These are phyloP conservation scores for Centropyge bicolor DNA, from an alignment of 2,797 vertebrate species.

Conservation along the genomic window DNA sequence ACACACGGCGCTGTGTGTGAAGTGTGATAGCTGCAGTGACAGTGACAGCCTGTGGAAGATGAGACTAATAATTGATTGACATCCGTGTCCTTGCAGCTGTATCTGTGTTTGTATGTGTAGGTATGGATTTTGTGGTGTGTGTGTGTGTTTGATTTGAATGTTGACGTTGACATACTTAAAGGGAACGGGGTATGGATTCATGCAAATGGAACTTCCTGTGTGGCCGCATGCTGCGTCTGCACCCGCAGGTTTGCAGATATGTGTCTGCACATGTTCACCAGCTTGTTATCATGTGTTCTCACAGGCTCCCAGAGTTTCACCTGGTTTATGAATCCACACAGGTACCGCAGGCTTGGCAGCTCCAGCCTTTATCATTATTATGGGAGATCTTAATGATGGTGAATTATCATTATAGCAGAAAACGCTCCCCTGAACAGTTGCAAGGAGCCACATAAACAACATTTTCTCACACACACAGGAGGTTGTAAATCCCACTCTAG, in stretches of 20 bases:
- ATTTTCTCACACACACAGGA: constrained; percentile 37
- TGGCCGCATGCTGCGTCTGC: constrained; percentile 15
- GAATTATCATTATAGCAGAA: constrained; percentile 72
- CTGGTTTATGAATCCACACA: constrained; percentile 40
- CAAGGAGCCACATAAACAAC: constrained; percentile 52
- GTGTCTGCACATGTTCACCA: constrained; percentile 7
- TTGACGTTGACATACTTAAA: constrained; percentile 25
- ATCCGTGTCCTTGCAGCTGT: constrained; percentile 58
- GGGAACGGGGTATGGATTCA: not conserved
- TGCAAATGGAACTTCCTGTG: constrained; percentile 10
- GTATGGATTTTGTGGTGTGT: constrained; percentile 37
- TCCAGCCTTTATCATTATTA: constrained; percentile 61
- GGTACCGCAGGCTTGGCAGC: constrained; percentile 50
- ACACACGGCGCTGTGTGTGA: constrained; percentile 24
- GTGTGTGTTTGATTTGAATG: constrained; percentile 23
- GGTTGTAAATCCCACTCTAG: constrained; percentile 56
- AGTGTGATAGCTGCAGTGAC: constrained; percentile 42
- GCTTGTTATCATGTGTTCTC: constrained; percentile 28
- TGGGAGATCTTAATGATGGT: constrained; percentile 64
- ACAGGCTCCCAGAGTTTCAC: constrained; percentile 25
- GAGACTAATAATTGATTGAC: constrained; percentile 69
- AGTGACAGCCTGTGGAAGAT: constrained; percentile 51
- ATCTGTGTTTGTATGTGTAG: constrained; percentile 29
- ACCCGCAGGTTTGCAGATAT: constrained; percentile 21
- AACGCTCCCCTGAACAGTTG: constrained; percentile 46